Percentiles rank a stretch among this genome's conserved stretches.
phyloP scores from a whole-genome alignment of 2,888 invertebrate genomes.

The Apotomis turbidana region DNA sequence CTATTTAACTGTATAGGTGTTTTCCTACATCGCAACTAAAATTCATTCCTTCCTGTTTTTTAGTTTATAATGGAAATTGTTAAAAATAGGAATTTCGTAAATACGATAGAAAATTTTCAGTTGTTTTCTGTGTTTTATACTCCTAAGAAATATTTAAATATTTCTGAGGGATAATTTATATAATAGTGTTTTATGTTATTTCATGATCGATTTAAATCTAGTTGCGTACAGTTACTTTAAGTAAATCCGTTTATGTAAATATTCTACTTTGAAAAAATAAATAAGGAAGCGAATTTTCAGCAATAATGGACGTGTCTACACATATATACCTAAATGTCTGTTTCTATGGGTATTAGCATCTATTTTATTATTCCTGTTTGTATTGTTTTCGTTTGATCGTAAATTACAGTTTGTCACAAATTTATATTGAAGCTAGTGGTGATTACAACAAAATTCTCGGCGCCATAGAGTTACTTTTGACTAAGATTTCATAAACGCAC shows the following conservation, averaged over 20 bases:
- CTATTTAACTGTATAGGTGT: slow-evolving; percentile 52
- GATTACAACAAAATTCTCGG: slow-evolving; percentile 27
- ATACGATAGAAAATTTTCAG: slow-evolving; percentile 52
- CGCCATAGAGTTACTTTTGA: slow-evolving; percentile 6
- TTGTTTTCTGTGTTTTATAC: slow-evolving; percentile 59
- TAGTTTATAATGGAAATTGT: slow-evolving; percentile 68
- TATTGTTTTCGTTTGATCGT: slow-evolving; percentile 29
- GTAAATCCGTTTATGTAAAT: slow-evolving; percentile 74
- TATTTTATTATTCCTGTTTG: slow-evolving; percentile 42
- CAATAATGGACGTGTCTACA: slow-evolving; percentile 53
- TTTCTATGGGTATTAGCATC: slow-evolving; percentile 44
- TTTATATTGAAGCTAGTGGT: slow-evolving; percentile 32
- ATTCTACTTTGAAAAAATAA: slow-evolving; percentile 65
- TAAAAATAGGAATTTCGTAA: slow-evolving; percentile 52
- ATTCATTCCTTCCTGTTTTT: slow-evolving; percentile 76
- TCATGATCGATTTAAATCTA: slow-evolving; percentile 55
- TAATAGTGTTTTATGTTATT: slow-evolving; percentile 51
- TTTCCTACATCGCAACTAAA: slow-evolving; percentile 61
- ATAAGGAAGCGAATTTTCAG: slow-evolving; percentile 54
- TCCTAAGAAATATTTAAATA: slow-evolving; percentile 61
- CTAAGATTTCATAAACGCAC: background rate
- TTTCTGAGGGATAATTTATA: slow-evolving; percentile 60
- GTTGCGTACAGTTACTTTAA: slow-evolving; percentile 65
- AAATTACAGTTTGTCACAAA: slow-evolving; percentile 44
- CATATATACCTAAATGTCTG: slow-evolving; percentile 41